Evolutionary conservation across 2,113 vertebrate genomes (phyloP), one percentile per base, ranked within the genome.

Genomic region (Oreochromis spilurus): DNA sequence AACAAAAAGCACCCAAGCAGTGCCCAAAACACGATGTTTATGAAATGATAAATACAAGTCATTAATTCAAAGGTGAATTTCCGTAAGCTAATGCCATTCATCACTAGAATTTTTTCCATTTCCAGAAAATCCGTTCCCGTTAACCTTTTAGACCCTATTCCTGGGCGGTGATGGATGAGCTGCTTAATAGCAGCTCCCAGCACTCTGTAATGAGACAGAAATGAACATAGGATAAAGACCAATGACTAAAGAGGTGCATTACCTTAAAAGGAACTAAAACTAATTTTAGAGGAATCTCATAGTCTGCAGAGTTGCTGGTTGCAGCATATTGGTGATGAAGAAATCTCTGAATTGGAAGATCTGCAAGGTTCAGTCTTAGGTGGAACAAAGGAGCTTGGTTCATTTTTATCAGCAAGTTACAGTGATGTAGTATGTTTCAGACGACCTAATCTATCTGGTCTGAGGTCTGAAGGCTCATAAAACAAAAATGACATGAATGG

Each of bases 91-190:
- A 19, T 83, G 88, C 89, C 88, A 95, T 97, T 95, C 72, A 94
- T 97, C 95, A 96, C 53, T 5, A 83, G 83, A 87, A 85, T 91
- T 92, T 94, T 93, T 94, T 87, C 80, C 81, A 84, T 94, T 95
- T 94, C 88, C 62, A 91, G 89, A 95, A 93, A 93, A 95, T 92
- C 89, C 87, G 80, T 92, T 91, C 92, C 88, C 7, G 93, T 95
- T 95, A 96, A 95, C 96, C 95, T 96, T 96, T 95, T 84, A 89
- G 84, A 94, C 90, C 94, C 92, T n/a, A 81, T 83, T 94, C 67
- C 92, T 87, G 83, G 90, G 77, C 55, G 13, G 54, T 96, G 96
- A 96, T 96, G 93, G 95, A 96, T 96, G 93, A 86, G 90, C 90
- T 93, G 89, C 85, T 92, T 94, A 95, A 94, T 93, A 95, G 92